Conservation (phyloP, 2,888 invertebrate genomes). For the Dasysyrphus albostriatus region DNA sequence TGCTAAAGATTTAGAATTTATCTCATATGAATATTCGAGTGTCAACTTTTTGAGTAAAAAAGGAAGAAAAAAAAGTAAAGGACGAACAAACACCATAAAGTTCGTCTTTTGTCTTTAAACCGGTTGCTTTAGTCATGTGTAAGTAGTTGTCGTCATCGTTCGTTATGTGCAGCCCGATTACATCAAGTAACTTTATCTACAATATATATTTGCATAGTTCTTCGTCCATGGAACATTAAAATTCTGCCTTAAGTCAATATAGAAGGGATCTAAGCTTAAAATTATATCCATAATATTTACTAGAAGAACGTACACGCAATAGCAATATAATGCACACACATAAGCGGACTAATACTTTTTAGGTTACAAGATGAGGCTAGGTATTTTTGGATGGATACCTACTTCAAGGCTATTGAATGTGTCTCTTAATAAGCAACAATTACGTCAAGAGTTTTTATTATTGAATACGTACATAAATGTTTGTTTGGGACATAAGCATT, state of each 20-base stretch:
- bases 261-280: constrained; percentile 43
- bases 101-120: constrained; percentile 45
- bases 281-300: constrained; percentile 37
- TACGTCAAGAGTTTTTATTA: too few relatives aligned
- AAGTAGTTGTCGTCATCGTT: neutral
- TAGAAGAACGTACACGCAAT: neutral
- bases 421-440: too few relatives aligned
- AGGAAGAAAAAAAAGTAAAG: neutral
- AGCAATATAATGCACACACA: neutral
- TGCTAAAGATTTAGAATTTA: constrained; percentile 44
- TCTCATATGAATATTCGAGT: constrained; percentile 59
- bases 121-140: neutral
- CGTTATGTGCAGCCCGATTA: constrained; percentile 41
- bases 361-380: neutral
- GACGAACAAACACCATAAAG: constrained; percentile 51
- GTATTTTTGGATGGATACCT: too few relatives aligned
- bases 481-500: too few relatives aligned
- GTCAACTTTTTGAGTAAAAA: constrained; percentile 51
- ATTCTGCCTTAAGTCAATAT: constrained; percentile 46
- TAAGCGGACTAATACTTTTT: neutral
- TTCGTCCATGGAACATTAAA: constrained; percentile 28
- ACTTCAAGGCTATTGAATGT: too few relatives aligned
- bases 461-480: too few relatives aligned
- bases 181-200: constrained; percentile 61
- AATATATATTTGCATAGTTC: constrained; percentile 39